Conservation (phyloP, 2,888 invertebrate species). For the Meiosimyza decipiens region DNA sequence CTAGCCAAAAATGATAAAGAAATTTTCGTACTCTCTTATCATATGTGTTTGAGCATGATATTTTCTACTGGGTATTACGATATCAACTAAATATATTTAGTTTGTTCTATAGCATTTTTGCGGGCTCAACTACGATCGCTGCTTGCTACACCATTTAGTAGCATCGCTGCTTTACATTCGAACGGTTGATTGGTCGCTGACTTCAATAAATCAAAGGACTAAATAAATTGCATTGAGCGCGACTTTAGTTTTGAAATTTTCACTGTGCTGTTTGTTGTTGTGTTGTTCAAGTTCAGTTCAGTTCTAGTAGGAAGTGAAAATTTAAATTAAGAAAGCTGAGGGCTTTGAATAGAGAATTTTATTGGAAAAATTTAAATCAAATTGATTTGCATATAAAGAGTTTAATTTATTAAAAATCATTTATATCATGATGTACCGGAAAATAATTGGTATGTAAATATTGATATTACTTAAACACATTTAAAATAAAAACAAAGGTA, state of each 20-base stretch:
- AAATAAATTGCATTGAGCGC: neutral
- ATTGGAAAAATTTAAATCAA: neutral
- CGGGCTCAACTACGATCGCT: conserved; percentile 7
- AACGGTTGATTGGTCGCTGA: conserved; percentile 1
- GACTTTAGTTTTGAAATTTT: neutral
- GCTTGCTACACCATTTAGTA: conserved; percentile 13
- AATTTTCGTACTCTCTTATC: too few species aligned
- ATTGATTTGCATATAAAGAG: conserved; percentile 13
- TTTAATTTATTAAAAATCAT: conserved; percentile 8
- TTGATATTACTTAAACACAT: neutral
- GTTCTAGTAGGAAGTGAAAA: conserved; percentile 7
- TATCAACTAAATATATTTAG: too few species aligned
- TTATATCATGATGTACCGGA: conserved; percentile 38
- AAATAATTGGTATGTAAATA: conserved; percentile 39
- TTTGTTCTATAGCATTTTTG: too few species aligned
- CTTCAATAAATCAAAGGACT: neutral
- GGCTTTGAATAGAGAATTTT: neutral
- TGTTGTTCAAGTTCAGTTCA: neutral
- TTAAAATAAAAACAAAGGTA: too few species aligned
- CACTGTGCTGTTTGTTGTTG: neutral
- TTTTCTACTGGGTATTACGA: too few species aligned
- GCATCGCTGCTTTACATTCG: conserved; percentile 16
- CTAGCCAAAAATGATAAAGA: too few species aligned
- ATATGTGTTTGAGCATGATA: too few species aligned
- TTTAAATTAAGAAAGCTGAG: conserved; percentile 2